These are phyloP conservation scores for Euleptes europaea DNA, from an alignment of 2,113 vertebrate species.

Conservation along the genomic window DNA sequence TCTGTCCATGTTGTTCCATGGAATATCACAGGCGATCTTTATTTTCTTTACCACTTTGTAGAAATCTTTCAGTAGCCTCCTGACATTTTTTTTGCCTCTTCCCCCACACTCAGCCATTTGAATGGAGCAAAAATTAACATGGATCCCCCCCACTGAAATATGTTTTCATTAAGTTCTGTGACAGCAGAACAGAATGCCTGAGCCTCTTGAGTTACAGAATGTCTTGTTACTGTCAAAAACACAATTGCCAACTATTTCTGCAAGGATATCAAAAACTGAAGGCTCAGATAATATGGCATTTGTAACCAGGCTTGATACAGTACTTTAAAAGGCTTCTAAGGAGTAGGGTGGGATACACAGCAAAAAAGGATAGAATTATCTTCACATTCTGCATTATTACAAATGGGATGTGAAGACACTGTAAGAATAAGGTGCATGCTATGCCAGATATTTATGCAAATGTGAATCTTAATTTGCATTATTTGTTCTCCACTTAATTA, in stretches of 20 bases:
- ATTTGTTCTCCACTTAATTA: slow-evolving; percentile 18
- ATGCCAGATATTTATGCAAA: slow-evolving; percentile 14
- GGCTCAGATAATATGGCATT: slow-evolving; percentile 57
- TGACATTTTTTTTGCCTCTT: neutral
- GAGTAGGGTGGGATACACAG: neutral
- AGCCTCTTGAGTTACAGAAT: neutral
- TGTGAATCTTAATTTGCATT: slow-evolving; percentile 11
- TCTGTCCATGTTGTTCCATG: slow-evolving; percentile 50
- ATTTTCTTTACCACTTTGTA: neutral
- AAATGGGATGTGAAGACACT: neutral
- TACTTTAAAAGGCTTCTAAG: slow-evolving; percentile 35
- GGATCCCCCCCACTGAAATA: slow-evolving; percentile 55
- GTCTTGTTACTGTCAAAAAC: slow-evolving; percentile 64
- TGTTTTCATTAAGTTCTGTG: slow-evolving; percentile 67
- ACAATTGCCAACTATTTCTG: slow-evolving; percentile 50
- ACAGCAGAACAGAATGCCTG: slow-evolving; percentile 67
- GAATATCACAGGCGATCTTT: slow-evolving; percentile 51
- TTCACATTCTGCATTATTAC: neutral
- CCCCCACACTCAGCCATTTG: slow-evolving; percentile 31
- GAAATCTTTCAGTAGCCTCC: slow-evolving; percentile 25
- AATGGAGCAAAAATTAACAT: slow-evolving; percentile 67
- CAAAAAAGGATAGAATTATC: slow-evolving; percentile 18
- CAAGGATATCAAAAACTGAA: slow-evolving; percentile 54
- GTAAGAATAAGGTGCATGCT: neutral
- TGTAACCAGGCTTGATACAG: slow-evolving; percentile 42